Evolutionary conservation across 2,888 invertebrate species (phyloP).

Genomic region (Drosophila birchii): DNA sequence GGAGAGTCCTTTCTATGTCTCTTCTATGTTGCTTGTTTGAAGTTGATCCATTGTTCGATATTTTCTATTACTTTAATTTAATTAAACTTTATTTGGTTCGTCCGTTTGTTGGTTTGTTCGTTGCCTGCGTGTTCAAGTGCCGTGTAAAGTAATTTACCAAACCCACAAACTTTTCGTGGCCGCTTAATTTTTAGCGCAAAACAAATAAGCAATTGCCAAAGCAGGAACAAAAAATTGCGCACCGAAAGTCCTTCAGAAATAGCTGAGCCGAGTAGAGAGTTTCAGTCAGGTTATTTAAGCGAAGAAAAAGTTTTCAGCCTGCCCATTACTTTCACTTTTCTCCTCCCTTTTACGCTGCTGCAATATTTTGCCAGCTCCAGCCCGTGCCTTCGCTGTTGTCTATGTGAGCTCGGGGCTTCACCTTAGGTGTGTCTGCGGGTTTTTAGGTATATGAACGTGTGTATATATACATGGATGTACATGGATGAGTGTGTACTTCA

Average conservation of each 20-base stretch:
- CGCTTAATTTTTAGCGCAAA: slow-evolving; percentile 73
- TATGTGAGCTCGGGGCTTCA: slow-evolving; percentile 34
- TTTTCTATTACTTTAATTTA: slow-evolving; percentile 62
- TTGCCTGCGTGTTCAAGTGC: slow-evolving; percentile 77
- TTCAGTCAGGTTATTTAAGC: slow-evolving; percentile 61
- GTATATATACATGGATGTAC: background rate
- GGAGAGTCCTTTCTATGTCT: background rate
- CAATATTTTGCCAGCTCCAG: slow-evolving; percentile 35
- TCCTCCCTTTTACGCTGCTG: slow-evolving; percentile 29
- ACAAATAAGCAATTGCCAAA: slow-evolving; percentile 71
- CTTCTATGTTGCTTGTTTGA: background rate
- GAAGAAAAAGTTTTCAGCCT: slow-evolving; percentile 50
- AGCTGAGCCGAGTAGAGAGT: slow-evolving; percentile 51
- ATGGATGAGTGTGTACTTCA: slow-evolving; percentile 2
- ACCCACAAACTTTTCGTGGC: slow-evolving; percentile 53
- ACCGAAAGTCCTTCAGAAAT: slow-evolving; percentile 64
- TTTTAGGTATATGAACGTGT: slow-evolving; percentile 7
- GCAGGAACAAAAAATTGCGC: slow-evolving; percentile 29
- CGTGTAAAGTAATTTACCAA: slow-evolving; percentile 75
- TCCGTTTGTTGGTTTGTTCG: slow-evolving; percentile 45
- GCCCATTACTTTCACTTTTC: slow-evolving; percentile 66
- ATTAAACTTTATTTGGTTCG: slow-evolving; percentile 57
- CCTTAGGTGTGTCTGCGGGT: slow-evolving; percentile 41
- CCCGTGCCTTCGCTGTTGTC: slow-evolving; percentile 38
- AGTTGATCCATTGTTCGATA: slow-evolving; percentile 9